Base-by-base conservation (phyloP, 2,888 invertebrate species). In the Cataglyphis rosenhaueri region DNA sequence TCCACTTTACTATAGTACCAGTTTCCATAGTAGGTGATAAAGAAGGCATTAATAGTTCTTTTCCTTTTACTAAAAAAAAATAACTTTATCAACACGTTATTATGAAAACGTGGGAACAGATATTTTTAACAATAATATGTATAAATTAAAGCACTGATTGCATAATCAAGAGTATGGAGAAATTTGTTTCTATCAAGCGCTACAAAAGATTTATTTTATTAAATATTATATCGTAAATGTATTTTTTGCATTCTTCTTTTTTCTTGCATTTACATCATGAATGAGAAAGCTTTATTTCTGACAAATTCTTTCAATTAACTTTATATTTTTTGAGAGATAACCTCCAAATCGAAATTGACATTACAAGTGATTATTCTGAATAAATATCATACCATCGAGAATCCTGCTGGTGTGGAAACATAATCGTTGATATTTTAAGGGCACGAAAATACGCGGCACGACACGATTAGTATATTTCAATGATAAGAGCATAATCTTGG, bases 1-100 rank as follows among this genome's bases (percentile, higher is more conserved):
- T 82, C 96, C 96, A 96, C 87, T 95, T 95, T 0, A 96, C 95
- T 52, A 96, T 95, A 0, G 96, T 96, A 9, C 96, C 96, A 86
- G 95, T 95, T 83, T 95, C 95, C 96, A 96, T 96, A 5, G 96
- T 96, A 0, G 96, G 96, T 0, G 96, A 96, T 44, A 96, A 92
- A 0, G 96, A 95, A 18, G 96, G 96, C 96, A 96, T 95, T 62
- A 94, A 92, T 3, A 95, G 81, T 85, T 94, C 94, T 81, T 93
- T 94, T 12, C 95, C 95, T 84, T 92, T 92, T 6, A 94, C 95
- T 95, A 62, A 57, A 25, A 74, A 64, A 81, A 66, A 12, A 18
- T 59, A 29, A 35, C 29, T 21, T 52, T 41, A 41, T 75, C 38
- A 73, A 41, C n/a, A 29, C 32, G 32, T 65, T n/a, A 65, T 48